Evolutionary conservation across 2,113 vertebrate species (phyloP).

Genomic region (Cyanoramphus novaezelandiae): DNA sequence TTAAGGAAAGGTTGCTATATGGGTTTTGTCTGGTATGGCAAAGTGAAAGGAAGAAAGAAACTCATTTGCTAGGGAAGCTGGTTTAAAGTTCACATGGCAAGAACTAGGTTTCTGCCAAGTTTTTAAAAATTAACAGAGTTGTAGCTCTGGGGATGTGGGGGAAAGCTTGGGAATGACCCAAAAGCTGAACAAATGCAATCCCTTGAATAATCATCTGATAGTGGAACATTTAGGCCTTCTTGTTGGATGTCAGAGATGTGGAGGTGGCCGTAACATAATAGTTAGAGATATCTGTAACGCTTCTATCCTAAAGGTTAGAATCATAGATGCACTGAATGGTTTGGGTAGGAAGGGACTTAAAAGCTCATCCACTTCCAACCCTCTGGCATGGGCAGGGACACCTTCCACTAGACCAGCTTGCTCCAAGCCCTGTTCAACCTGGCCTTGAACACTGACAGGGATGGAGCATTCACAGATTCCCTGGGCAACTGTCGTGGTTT

Average conservation of each 20-base stretch:
- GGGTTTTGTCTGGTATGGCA: neutral
- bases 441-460: neutral
- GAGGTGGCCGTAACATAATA: neutral
- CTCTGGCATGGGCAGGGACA: neutral
- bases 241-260: fast-evolving
- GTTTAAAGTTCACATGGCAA: neutral
- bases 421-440: neutral
- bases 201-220: neutral
- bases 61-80: neutral
- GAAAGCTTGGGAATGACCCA: neutral
- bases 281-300: neutral
- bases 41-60: neutral
- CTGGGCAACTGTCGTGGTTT: too few relatives aligned
- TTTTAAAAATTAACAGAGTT: neutral
- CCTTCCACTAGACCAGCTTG: neutral
- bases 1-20: neutral
- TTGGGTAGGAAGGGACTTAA: neutral
- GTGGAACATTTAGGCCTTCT: neutral
- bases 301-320: neutral
- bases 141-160: neutral
- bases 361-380: neutral
- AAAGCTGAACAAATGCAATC: neutral
- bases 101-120: neutral
- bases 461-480: neutral
- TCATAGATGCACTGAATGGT: neutral